Base-by-base conservation (phyloP, 2,888 invertebrate species). In the Timandra comae region DNA sequence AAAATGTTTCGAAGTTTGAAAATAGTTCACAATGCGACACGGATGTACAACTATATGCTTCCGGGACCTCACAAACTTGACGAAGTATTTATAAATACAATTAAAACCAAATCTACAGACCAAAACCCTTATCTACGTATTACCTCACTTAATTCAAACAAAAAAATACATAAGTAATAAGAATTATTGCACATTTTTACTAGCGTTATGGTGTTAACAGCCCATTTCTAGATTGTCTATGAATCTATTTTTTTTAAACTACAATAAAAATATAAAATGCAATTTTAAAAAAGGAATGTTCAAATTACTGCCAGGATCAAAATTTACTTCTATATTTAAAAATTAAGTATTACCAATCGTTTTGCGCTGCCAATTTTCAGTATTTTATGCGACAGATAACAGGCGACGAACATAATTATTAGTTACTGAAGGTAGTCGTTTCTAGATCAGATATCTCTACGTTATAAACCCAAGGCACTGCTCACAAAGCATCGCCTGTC, bases 151-250 rank as follows among this genome's bases (percentile, higher is more conserved):
- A n/a, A n/a, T n/a, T n/a, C n/a, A n/a, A n/a, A 53, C 57, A 60
- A 66, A 54, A 61, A 48, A 54, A 58, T 60, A 64, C 58, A 65
- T 56, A 63, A 51, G 46, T 51, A 39, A 65, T 56, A 63, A 51
- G 46, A 52, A 39, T 49, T 43, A 16, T 54, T 52, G 38, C 49
- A 52, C 38, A 48, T 40, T 41, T 41, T 30, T 41, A 48, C 44
- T 48, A 48, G 48, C 48, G 41, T 41, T 34, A 41, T 29, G 31
- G 48, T 48, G 45, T 45, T 43, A 76, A 73, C 79, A 80, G 79
- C 77, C 77, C 77, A 69, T 69, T 51, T 63, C 78, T 77, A 77
- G 63, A 54, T 64, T 59, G 56, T 68, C 74, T 74, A 76, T 69
- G 61, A 61, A 66, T 56, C 59, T 69, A 61, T 63, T 55, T 56